Conservation (phyloP, 2,797 vertebrate species). For the Pipistrellus pygmaeus region DNA sequence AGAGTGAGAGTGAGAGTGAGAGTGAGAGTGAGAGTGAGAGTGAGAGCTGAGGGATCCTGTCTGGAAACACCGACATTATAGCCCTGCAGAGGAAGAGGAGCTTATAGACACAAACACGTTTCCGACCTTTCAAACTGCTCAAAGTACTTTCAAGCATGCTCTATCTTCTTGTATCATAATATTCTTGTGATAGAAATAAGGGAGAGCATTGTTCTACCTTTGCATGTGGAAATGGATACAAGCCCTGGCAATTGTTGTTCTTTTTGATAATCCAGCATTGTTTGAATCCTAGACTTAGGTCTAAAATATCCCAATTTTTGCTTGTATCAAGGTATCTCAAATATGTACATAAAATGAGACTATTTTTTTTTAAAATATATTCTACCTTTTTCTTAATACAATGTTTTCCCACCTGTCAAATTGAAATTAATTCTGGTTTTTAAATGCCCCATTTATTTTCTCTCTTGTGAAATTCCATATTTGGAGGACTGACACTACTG, state of each 20-base stretch:
- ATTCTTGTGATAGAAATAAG: not conserved
- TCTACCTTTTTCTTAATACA: not conserved
- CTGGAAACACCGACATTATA: not conserved
- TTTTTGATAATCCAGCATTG: not conserved
- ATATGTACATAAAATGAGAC: not conserved
- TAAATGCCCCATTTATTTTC: not conserved
- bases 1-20: not conserved
- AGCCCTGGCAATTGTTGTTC: not conserved
- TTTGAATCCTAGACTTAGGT: not conserved
- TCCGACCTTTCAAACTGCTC: not conserved
- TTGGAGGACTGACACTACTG: not conserved
- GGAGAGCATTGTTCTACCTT: not conserved
- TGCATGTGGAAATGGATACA: not conserved
- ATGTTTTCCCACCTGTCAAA: not conserved
- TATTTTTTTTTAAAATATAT: not conserved
- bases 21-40: not conserved
- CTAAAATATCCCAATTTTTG: not conserved
- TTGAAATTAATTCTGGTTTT: not conserved
- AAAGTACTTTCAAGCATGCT: not conserved
- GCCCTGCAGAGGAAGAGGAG: not conserved
- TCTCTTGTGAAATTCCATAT: not conserved
- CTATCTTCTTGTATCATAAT: constrained; percentile 19
- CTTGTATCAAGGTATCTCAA: not conserved
- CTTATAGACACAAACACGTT: not conserved
- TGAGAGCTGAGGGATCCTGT: not conserved